Evolutionary conservation across 2,797 vertebrate species (phyloP).

Genomic region (Fistularia commersonii): DNA sequence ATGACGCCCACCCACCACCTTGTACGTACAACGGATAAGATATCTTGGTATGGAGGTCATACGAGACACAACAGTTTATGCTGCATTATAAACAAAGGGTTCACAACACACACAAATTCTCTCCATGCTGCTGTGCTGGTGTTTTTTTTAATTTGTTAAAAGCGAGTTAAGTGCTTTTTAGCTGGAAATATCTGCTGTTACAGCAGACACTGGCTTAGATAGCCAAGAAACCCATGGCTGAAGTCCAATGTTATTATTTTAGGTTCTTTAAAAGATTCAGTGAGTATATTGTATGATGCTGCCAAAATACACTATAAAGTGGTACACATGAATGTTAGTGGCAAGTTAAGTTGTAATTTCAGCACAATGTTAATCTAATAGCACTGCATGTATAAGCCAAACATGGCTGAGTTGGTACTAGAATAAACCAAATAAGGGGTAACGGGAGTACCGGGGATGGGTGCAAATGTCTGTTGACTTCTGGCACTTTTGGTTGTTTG

Average conservation of each 20-base stretch:
- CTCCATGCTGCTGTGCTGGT: slow-evolving; percentile 17
- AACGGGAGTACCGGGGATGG: too few relatives aligned
- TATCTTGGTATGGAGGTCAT: slow-evolving; percentile 40
- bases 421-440: too few relatives aligned
- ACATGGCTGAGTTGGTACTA: too few relatives aligned
- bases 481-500: too few relatives aligned
- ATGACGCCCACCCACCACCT: slow-evolving; percentile 22
- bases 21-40: slow-evolving; percentile 35
- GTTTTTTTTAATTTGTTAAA: slow-evolving; percentile 48
- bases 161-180: slow-evolving; percentile 55
- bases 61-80: slow-evolving; percentile 53
- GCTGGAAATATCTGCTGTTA: slow-evolving; percentile 43
- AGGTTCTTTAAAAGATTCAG: slow-evolving; percentile 28
- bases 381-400: too few relatives aligned
- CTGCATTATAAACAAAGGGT: slow-evolving; percentile 28
- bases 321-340: neutral
- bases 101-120: slow-evolving; percentile 25
- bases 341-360: neutral
- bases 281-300: slow-evolving; percentile 5
- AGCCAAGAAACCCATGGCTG: slow-evolving; percentile 38
- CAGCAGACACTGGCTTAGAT: slow-evolving; percentile 13
- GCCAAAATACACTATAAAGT: slow-evolving; percentile 17
- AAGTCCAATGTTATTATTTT: slow-evolving; percentile 50
- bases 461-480: too few relatives aligned
- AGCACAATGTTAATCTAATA: too few relatives aligned